Conservation (phyloP, 1,140 invertebrate genomes). For the Drosophila mauritiana region DNA sequence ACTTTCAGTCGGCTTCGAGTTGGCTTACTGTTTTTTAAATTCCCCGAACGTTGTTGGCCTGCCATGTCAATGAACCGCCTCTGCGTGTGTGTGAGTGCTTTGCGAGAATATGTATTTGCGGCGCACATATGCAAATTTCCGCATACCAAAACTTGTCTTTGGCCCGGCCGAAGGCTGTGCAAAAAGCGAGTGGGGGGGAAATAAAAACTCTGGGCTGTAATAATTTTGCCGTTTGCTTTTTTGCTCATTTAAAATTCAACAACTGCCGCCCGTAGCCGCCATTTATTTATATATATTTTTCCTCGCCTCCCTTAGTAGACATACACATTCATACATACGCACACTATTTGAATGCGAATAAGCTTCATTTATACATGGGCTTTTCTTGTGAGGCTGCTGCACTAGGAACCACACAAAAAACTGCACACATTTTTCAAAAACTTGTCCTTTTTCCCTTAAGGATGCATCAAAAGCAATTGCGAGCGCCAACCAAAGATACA, state of each 20-base stretch:
- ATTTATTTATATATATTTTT: conserved; percentile 55
- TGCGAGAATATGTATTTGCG: conserved; percentile 26
- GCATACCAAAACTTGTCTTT: conserved; percentile 74
- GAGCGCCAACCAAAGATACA: background rate
- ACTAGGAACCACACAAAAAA: conserved; percentile 31
- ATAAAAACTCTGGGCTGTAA: conserved; percentile 71
- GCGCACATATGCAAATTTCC: conserved; percentile 62
- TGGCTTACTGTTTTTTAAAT: conserved; percentile 55
- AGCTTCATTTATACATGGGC: conserved; percentile 67
- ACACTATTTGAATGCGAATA: conserved; percentile 76
- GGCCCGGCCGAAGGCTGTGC: conserved; percentile 34
- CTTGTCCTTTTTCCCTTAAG: conserved; percentile 27
- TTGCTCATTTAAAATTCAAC: conserved; percentile 82
- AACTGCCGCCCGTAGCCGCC: conserved; percentile 65
- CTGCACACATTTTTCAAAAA: background rate
- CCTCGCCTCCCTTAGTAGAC: conserved; percentile 7
- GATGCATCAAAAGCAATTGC: conserved; percentile 1
- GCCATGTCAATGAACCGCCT: conserved; percentile 72
- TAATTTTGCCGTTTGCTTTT: conserved; percentile 77
- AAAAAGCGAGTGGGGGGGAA: conserved; percentile 12
- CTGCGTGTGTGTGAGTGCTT: conserved; percentile 30
- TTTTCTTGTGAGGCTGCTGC: conserved; percentile 30
- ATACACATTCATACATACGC: conserved; percentile 23
- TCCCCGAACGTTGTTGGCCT: conserved; percentile 55
- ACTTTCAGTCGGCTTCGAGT: conserved; percentile 38